Percentiles rank a stretch among this genome's conserved stretches.
Conservation (phyloP, 53 echinoderm and acorn worm species). For the Apostichopus leukothele region DNA sequence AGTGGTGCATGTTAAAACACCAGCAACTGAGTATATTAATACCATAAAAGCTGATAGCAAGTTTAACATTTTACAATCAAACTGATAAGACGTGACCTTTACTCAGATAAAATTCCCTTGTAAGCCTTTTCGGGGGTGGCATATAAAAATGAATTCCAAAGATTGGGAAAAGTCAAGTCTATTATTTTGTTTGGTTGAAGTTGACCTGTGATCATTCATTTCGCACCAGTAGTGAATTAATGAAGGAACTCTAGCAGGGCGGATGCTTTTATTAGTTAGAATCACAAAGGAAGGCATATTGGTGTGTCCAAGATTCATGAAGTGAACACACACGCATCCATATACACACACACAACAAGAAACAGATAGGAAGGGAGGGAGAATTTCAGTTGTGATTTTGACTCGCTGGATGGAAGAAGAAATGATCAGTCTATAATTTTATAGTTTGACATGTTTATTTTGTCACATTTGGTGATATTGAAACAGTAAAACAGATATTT, state of each 20-base stretch:
- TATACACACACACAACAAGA: no score
- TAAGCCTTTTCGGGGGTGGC: not conserved
- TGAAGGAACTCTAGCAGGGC: not conserved
- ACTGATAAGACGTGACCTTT: conserved; percentile 3
- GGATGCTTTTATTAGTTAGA: no score
- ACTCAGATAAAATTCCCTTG: conserved; percentile 25
- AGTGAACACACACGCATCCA: no score
- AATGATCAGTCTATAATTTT: no score
- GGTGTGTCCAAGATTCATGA: no score
- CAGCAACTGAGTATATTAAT: not conserved
- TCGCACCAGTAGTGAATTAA: not conserved
- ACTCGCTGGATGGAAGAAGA: no score
- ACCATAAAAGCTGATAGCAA: conserved; percentile 30
- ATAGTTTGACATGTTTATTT: no score
- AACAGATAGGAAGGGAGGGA: no score
- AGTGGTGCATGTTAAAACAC: not conserved
- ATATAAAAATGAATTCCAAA: conserved; percentile 29
- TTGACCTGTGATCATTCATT: not conserved
- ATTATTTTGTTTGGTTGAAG: not conserved
- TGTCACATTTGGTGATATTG: no score
- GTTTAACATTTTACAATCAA: conserved; percentile 26
- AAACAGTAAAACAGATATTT: no score
- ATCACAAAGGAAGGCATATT: no score
- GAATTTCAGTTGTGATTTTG: no score
- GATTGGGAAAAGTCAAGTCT: not conserved